Percentiles rank a stretch among this genome's conserved stretches.
Conservation (phyloP, 23 tunicate species). For the Corella eumyota region DNA sequence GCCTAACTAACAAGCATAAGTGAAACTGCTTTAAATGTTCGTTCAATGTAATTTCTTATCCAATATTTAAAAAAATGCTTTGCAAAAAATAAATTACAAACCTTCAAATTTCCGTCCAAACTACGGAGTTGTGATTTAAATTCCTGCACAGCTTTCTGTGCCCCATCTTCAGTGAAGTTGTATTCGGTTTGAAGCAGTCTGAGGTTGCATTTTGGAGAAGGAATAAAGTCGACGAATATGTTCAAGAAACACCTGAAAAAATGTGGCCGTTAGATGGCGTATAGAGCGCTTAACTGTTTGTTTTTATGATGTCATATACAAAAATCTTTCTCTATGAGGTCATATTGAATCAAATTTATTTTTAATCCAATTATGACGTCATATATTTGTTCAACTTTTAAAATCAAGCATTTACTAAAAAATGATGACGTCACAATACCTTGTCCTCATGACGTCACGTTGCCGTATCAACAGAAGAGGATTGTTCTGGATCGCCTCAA, state of each 20-base stretch:
- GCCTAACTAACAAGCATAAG: no score
- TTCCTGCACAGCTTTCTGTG: constrained; percentile 32
- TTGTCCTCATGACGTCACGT: constrained; percentile 83
- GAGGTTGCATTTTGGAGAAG: constrained; percentile 38
- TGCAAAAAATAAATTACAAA: background rate
- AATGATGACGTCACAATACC: constrained; percentile 32
- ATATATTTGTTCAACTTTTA: background rate
- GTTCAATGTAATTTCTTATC: no score
- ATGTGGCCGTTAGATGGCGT: no score
- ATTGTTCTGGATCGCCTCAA: constrained; percentile 29
- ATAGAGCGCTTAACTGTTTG: no score
- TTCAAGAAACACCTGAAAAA: constrained; percentile 69
- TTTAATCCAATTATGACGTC: background rate
- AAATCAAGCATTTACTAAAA: background rate
- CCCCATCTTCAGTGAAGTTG: constrained; percentile 32
- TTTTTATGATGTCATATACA: background rate
- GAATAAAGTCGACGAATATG: constrained; percentile 81
- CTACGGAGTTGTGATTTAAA: constrained; percentile 33
- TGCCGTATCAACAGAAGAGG: constrained; percentile 51
- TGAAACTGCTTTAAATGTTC: no score
- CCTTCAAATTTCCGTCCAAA: constrained; percentile 68
- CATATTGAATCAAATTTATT: background rate
- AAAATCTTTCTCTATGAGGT: background rate
- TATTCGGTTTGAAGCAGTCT: constrained; percentile 49
- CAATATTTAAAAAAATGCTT: no score